phyloP scores from a whole-genome alignment of 2,888 invertebrate genomes.

The Dusona sp. region DNA sequence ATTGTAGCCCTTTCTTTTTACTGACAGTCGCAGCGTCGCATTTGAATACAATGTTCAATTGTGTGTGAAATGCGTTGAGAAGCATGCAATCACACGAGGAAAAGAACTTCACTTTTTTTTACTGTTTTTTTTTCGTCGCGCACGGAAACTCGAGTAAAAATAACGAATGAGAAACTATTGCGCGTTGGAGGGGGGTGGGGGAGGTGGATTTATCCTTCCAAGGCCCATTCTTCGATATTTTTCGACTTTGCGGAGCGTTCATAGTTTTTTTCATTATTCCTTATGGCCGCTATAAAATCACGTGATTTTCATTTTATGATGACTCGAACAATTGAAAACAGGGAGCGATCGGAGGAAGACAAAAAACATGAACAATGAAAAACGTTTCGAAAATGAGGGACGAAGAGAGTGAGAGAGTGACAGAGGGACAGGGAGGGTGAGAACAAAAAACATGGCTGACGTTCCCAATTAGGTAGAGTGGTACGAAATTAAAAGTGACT shows the following conservation, averaged over 20 bases:
- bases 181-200: neutral
- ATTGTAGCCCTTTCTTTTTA: constrained; percentile 43
- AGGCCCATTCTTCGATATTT: constrained; percentile 6
- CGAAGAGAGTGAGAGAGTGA: neutral
- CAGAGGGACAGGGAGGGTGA: neutral
- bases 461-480: constrained; percentile 7
- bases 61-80: constrained; percentile 64
- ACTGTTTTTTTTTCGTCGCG: neutral
- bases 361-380: constrained; percentile 2
- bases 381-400: neutral
- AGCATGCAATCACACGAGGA: constrained; percentile 23
- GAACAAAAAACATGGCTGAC: neutral
- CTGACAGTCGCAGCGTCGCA: constrained; percentile 53
- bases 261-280: constrained; percentile 14
- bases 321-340: constrained; percentile 20
- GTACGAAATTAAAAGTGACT: neutral
- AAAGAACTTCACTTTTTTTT: constrained; percentile 31
- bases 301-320: constrained; percentile 18
- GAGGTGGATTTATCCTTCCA: neutral
- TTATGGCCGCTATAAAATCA: neutral
- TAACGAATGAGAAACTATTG: constrained; percentile 18
- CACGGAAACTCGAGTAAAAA: constrained; percentile 3
- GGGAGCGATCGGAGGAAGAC: neutral
- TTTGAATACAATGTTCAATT: constrained; percentile 73
- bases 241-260: neutral